Evolutionary conservation across 2,888 invertebrate genomes (phyloP).

Genomic region (Dilophus febrilis): DNA sequence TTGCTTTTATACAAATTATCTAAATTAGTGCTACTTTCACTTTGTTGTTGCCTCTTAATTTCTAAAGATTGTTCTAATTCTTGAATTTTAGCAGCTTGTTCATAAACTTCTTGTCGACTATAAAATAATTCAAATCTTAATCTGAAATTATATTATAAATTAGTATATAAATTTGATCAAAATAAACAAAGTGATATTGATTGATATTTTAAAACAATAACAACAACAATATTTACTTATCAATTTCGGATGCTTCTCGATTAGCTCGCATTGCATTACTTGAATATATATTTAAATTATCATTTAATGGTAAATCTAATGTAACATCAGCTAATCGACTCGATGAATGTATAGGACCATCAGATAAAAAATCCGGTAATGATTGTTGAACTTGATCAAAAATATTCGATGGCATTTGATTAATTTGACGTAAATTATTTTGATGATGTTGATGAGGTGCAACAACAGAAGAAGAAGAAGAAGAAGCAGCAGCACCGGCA

Average conservation of each 20-base stretch:
- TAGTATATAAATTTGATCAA: no score
- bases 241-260: neutral
- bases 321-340: constrained; percentile 27
- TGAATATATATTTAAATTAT: constrained; percentile 10
- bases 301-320: constrained; percentile 27
- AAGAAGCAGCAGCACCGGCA: no score
- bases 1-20: constrained; percentile 39
- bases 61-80: constrained; percentile 36
- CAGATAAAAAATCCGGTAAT: constrained; percentile 53
- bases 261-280: neutral
- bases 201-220: constrained; percentile 20
- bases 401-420: neutral
- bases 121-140: constrained; percentile 38
- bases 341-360: constrained; percentile 40
- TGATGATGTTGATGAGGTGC: no score
- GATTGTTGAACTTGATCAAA: constrained; percentile 29
- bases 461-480: no score
- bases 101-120: constrained; percentile 34
- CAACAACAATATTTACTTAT: no score
- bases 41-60: constrained; percentile 33
- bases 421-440: neutral
- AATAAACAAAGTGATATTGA: no score
- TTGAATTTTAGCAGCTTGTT: constrained; percentile 35
- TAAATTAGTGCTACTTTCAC: constrained; percentile 35
- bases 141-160: no score